Evolutionary conservation across 2,888 invertebrate species (phyloP).

Genomic region (Marasmarcha lunaedactyla): DNA sequence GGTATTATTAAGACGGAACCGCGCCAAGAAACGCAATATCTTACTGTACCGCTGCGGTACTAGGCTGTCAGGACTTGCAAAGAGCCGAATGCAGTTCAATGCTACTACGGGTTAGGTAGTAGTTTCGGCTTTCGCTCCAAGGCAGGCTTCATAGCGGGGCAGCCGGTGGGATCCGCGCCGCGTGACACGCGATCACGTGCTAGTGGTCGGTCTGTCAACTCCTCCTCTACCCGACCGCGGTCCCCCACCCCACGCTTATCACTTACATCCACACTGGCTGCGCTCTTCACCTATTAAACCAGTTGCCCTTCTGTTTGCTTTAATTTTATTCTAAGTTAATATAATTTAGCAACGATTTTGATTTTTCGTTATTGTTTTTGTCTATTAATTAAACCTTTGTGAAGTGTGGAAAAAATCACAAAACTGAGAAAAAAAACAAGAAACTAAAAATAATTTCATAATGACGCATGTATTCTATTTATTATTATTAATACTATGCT

Average conservation of each 20-base stretch:
- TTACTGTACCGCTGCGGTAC: not conserved
- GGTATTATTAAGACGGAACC: not conserved
- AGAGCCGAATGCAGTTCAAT: not conserved
- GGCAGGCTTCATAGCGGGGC: conserved; percentile 24
- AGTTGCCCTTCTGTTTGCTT: conserved; percentile 19
- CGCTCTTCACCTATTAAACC: conserved; percentile 14
- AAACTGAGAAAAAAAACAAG: too few species aligned
- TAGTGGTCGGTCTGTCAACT: conserved; percentile 17
- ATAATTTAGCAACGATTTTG: too few species aligned
- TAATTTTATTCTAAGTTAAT: too few species aligned
- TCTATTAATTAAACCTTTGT: too few species aligned
- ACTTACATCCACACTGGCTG: conserved; percentile 23
- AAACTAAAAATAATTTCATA: too few species aligned
- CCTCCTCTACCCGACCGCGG: conserved; percentile 9
- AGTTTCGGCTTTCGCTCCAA: conserved; percentile 1
- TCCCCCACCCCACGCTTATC: conserved; percentile 21
- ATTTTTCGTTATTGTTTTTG: too few species aligned
- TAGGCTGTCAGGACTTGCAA: not conserved
- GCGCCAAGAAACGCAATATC: not conserved
- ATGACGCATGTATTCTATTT: too few species aligned
- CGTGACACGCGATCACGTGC: conserved; percentile 42
- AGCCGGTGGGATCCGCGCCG: conserved; percentile 27
- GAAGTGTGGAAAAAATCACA: too few species aligned
- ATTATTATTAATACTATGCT: too few species aligned
- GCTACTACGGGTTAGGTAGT: conserved; percentile 3